Base-by-base conservation (phyloP, 2,888 invertebrate genomes). In the Sarcophaga variegata region DNA sequence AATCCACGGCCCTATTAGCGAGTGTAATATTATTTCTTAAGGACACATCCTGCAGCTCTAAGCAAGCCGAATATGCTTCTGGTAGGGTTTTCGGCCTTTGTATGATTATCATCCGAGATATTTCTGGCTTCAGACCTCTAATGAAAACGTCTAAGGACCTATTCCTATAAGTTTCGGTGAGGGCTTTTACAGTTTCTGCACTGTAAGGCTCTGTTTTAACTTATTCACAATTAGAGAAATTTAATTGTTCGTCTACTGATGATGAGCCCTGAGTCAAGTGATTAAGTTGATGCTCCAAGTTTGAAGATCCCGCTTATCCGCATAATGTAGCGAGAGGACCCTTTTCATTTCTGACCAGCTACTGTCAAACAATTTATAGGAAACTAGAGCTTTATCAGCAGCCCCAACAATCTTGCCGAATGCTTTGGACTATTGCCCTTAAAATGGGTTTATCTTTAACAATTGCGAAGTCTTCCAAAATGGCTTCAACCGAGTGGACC, bases 141-240 rank as follows among this genome's bases (percentile, higher is more conserved):
- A 27, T 27, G 27, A 27, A 27, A 27, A 27, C 1, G 27, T 27
- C 27, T 27, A 27, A 27, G 5, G 27, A 6, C 27, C 27, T 27
- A 27, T 1, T 82, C 87, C 12, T 66, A 80, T 25, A 25, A 25
- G 25, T 25, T 25, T 25, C 25, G 3, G 3, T 4, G 3, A 25
- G 25, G 3, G 25, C 25, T 25, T 25, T 25, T 22, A 81, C 54
- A 0, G 75, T 87, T 72, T 89, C 86, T 14, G 64, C 60, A 3
- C 67, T 63, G 49, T 86, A 86, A 4, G 66, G 37, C 27, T 88
- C 87, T 0, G 88, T 88, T 69, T 88, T 84, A 88, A 47, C 60
- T 88, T 89, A n/a, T 88, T 89, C 0, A 89, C 80, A 6, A 89
- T 88, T 3, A 88, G 47, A 0, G 87, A 88, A 14, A 89, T 78